A percentile compares a stretch with the other conserved stretches of the same genome.
These are phyloP conservation scores for Trichechus manatus DNA, from an alignment of 2,113 vertebrate species.

Conservation along the genomic window DNA sequence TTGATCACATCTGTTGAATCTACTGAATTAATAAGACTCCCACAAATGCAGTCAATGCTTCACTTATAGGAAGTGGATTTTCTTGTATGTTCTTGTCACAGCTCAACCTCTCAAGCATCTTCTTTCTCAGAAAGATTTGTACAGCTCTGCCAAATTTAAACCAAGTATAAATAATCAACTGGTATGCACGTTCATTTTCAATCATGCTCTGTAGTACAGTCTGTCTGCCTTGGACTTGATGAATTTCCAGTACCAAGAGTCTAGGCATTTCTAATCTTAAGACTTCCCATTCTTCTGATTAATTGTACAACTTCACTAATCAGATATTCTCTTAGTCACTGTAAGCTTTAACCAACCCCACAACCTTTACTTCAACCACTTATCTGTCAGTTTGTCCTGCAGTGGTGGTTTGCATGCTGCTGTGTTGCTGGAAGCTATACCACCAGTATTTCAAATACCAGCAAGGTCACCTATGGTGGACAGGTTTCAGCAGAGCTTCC, in stretches of 20 bases:
- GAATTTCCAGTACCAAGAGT: background rate
- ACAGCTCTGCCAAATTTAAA: background rate
- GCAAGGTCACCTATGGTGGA: too few species aligned
- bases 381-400: too few species aligned
- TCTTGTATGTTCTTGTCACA: background rate
- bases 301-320: background rate
- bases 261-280: background rate
- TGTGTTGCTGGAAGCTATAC: too few species aligned
- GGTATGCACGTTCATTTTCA: background rate
- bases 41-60: background rate
- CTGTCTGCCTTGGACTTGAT: background rate
- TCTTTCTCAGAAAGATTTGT: background rate
- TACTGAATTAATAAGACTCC: background rate
- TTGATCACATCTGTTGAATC: background rate
- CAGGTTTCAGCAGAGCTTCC: too few species aligned
- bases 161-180: background rate
- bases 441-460: too few species aligned
- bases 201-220: background rate
- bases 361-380: background rate
- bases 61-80: background rate
- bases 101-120: background rate
- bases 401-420: too few species aligned
- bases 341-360: background rate
- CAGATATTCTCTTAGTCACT: background rate
- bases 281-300: background rate